A percentile compares a stretch with the other conserved stretches of the same genome.
Evolutionary conservation across 2,888 invertebrate genomes (phyloP).

Genomic region (Notocelia uddmanniana): DNA sequence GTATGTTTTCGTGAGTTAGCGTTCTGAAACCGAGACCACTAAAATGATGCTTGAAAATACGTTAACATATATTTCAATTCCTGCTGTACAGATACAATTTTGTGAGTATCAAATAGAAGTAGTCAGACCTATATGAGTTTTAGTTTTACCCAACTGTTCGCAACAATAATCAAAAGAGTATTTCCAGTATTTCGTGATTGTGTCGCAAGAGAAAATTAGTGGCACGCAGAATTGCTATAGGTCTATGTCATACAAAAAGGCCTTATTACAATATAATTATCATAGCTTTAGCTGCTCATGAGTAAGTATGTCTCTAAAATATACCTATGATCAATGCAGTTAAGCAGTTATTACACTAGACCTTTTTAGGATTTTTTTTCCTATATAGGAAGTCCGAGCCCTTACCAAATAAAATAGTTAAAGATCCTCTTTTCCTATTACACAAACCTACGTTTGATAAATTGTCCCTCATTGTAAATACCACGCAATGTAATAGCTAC

Average conservation of each 20-base stretch:
- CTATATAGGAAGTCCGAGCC: not conserved
- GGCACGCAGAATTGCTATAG: too few species aligned
- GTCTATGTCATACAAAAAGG: too few species aligned
- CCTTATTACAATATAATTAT: too few species aligned
- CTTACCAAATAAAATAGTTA: not conserved
- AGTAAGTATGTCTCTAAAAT: too few species aligned
- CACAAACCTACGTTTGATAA: not conserved
- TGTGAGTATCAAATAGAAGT: not conserved
- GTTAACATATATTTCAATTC: not conserved
- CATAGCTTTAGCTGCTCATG: too few species aligned
- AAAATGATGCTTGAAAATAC: slow-evolving; percentile 60
- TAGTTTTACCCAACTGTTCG: too few species aligned
- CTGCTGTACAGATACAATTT: not conserved
- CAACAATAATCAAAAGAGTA: too few species aligned
- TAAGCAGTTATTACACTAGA: too few species aligned
- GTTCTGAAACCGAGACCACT: slow-evolving; percentile 57
- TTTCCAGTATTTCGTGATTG: not conserved
- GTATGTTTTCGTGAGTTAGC: slow-evolving; percentile 75
- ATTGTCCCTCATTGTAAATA: not conserved
- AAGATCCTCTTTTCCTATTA: not conserved
- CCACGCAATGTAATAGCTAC: not conserved
- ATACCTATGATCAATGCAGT: too few species aligned
- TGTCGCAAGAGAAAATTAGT: not conserved
- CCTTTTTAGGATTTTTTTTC: too few species aligned
- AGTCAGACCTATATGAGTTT: not conserved